Evolutionary conservation across 2,888 invertebrate species (phyloP), one percentile per base, ranked within the genome.

Genomic region (Lacanobia wlatinum): DNA sequence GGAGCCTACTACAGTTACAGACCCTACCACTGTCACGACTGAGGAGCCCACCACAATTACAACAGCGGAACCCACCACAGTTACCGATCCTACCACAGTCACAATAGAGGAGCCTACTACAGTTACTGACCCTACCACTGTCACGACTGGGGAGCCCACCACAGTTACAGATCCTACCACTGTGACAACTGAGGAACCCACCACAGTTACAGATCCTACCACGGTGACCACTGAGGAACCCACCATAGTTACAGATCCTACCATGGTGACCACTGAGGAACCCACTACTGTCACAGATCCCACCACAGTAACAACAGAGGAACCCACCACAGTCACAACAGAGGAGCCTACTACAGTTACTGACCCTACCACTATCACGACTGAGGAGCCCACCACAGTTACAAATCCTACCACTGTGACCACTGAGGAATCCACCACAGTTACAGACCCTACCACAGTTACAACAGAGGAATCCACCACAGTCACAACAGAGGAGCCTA

Each of bases 11-110:
- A 34, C 34, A 3, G 34, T 34, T 0, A 34, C 34, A 5, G 34
- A 34, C 61, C 28, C 28, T 28, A 28, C 28, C 28, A 28, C 28
- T 2, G 3, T 28, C 3, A 28, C 28, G 3, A 28, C 28, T 28
- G 28, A 2, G 28, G 28, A 28, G 3, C 56, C 63, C 6, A 10
- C 38, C 2, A 67, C 71, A 73, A 14, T 43, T 0, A 81, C 82
- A 10, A 71, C 56, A n/a, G n/a, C n/a, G 6, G 65, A n/a, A 28
- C 14, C 65, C 12, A 67, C 71, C 18, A 52, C 23, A 0, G 4
- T 6, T 0, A 34, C 34, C 2, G 34, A 34, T 5, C 34, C 34
- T 5, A 34, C 34, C 34, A 34, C 34, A 34, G 34, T 34, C 0
- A 53, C 64, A 1, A 55, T 55, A 0, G 64, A n/a, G 12, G 28